phyloP scores from a whole-genome alignment of 2,113 vertebrate species.

The Halichoerus grypus region DNA sequence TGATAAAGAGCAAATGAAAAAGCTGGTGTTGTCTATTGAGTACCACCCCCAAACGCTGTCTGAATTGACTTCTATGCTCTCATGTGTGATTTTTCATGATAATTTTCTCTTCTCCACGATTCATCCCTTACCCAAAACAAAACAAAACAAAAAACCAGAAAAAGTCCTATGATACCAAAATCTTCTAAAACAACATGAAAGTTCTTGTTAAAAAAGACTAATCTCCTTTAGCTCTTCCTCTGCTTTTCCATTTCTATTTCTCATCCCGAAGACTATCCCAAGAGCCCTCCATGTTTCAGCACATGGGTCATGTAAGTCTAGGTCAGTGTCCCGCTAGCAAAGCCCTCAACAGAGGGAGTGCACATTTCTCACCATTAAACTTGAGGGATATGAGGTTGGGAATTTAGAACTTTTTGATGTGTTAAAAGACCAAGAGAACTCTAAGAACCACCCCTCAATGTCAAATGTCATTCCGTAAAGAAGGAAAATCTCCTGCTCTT shows the following conservation, averaged over 20 bases:
- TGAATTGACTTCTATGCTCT: neutral
- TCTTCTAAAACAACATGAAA: constrained; percentile 19
- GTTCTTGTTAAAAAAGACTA: neutral
- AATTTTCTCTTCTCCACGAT: neutral
- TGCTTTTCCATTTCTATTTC: constrained; percentile 20
- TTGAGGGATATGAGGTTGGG: neutral
- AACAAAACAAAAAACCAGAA: neutral
- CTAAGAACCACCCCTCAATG: neutral
- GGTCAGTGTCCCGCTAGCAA: neutral
- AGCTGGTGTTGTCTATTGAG: neutral
- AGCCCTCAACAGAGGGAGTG: neutral
- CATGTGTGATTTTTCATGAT: neutral
- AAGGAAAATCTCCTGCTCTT: neutral
- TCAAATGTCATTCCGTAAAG: neutral
- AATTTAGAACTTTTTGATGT: neutral
- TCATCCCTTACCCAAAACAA: neutral
- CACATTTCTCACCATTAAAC: neutral
- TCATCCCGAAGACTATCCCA: neutral
- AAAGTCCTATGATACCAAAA: neutral
- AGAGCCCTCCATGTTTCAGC: neutral
- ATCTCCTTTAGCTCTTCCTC: neutral
- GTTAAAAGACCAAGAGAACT: neutral
- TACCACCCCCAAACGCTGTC: neutral
- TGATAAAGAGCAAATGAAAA: neutral
- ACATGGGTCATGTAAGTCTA: neutral